Percentiles rank a stretch among this genome's conserved stretches.
phyloP scores from a whole-genome alignment of 2,113 vertebrate genomes.

The Camelus dromedarius region DNA sequence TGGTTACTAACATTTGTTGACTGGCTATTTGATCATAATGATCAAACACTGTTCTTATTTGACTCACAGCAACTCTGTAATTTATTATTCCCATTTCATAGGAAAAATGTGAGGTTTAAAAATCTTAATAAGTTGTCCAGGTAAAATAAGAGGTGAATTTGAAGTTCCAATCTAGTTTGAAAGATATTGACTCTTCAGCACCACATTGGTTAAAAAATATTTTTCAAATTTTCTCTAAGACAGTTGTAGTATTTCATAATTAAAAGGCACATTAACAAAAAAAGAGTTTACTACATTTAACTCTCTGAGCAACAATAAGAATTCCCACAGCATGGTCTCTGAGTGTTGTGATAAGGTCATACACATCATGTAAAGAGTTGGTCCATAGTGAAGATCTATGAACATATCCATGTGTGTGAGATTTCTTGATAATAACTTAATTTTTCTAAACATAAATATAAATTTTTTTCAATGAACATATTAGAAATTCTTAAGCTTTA shows the following conservation, averaged over 20 bases:
- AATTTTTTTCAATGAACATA: not conserved
- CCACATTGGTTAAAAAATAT: not conserved
- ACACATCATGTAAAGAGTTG: not conserved
- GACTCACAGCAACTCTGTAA: not conserved
- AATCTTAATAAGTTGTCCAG: not conserved
- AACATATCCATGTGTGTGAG: not conserved
- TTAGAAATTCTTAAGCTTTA: not conserved
- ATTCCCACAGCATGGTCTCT: not conserved
- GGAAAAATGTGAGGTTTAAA: not conserved
- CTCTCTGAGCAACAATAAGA: not conserved
- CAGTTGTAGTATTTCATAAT: not conserved
- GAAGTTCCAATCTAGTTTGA: not conserved
- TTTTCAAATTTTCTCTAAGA: not conserved
- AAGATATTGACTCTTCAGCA: not conserved
- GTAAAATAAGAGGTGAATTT: not conserved
- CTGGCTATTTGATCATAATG: not conserved
- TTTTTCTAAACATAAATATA: slow-evolving; percentile 53
- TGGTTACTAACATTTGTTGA: not conserved
- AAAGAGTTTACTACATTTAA: slow-evolving; percentile 5
- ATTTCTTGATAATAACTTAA: slow-evolving; percentile 38
- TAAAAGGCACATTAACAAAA: not conserved
- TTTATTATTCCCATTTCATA: not conserved
- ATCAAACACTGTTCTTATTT: not conserved
- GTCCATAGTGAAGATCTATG: not conserved
- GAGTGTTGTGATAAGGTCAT: not conserved